These are phyloP conservation scores for Metellina segmentata DNA, from an alignment of 2,888 invertebrate species.

Conservation along the genomic window DNA sequence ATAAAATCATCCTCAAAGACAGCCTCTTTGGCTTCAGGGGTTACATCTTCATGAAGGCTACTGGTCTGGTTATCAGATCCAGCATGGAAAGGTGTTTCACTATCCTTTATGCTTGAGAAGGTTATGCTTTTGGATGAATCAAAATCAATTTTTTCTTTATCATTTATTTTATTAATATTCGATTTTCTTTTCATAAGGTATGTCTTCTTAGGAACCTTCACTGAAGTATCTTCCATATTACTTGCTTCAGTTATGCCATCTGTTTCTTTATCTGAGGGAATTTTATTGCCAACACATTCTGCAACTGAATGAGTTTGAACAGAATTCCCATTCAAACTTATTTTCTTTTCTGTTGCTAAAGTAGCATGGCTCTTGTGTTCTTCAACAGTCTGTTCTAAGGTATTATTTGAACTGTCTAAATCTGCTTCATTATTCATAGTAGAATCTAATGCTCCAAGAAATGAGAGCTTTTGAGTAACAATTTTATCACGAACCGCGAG, in stretches of 20 bases:
- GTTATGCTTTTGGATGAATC: not conserved
- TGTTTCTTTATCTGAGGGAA: not conserved
- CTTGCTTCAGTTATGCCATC: not conserved
- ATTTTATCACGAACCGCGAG: not conserved
- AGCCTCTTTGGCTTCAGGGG: not conserved
- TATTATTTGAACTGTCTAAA: not conserved
- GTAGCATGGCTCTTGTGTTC: not conserved
- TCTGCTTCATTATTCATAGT: not conserved
- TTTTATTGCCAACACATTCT: not conserved
- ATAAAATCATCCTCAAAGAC: not conserved
- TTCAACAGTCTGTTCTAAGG: not conserved
- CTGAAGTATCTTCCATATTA: not conserved
- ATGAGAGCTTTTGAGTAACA: not conserved
- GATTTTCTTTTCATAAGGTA: not conserved
- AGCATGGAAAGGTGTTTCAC: not conserved
- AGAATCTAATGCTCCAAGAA: slow-evolving; percentile 7
- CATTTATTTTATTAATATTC: not conserved
- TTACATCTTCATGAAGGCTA: not conserved
- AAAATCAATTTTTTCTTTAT: not conserved
- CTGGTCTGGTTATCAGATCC: not conserved
- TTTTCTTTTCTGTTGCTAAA: not conserved
- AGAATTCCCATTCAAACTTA: not conserved
- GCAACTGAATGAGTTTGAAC: not conserved
- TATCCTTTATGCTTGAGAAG: not conserved
- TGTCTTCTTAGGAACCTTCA: not conserved